Evolutionary conservation across 2,888 invertebrate species (phyloP), one percentile per base, ranked within the genome.

Genomic region (Anthophora plumipes): DNA sequence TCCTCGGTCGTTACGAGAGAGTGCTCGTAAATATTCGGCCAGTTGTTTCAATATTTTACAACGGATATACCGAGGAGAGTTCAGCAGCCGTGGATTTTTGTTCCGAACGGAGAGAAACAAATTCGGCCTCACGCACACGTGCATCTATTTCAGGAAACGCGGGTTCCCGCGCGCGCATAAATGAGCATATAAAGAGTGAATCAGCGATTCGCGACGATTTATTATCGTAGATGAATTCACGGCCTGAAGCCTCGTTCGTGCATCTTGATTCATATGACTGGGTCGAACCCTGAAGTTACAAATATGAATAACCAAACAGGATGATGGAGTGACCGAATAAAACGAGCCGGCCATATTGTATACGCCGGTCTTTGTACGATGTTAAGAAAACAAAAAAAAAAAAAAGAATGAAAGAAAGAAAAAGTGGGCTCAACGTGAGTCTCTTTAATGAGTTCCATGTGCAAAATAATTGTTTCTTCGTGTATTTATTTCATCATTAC

Each of bases 181-280:
- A 64, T 66, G 74, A 73, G 80, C 80, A 66, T 82, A 73, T 60
- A 64, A 71, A 66, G 80, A 77, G 79, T 83, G 87, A 86, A 86
- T 86, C 86, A 83, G 80, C 78, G 77, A 87, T 87, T 86, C 77
- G 57, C 64, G 73, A 83, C 73, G 79, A 86, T 87, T 86, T 86
- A 87, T 86, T 83, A 79, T 85, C 77, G 76, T 77, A 70, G 68
- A 77, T 83, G 78, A 86, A 84, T 82, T 82, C 79, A 54, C 82
- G 46, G 75, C 66, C 54, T 46, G 75, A 57, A 77, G 66, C 75
- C 61, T 70, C 71, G 70, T 76, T 75, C 79, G 82, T 74, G 82
- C 75, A 69, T 79, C 84, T 82, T 80, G 87, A 86, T 86, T 86
- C 85, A 77, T 82, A 59, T 25, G 87, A 82, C 71, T 72, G 70